A percentile compares a stretch with the other conserved stretches of the same genome.
Conservation (phyloP, 1,140 invertebrate species). For the Pseudachorutes palmiensis region DNA sequence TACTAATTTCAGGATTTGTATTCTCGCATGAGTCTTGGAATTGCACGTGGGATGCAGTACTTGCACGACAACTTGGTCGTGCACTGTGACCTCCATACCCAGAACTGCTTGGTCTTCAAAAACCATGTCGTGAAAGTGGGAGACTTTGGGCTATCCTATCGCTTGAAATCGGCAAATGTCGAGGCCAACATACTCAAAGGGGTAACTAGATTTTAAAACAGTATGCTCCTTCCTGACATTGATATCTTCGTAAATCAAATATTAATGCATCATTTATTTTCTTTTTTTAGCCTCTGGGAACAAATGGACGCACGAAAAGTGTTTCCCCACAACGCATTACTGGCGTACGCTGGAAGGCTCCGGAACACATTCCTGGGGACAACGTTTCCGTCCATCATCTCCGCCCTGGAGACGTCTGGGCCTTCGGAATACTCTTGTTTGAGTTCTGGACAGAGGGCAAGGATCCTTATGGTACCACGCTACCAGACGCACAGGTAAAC, state of each 20-base stretch:
- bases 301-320: not conserved
- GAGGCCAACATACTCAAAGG: not conserved
- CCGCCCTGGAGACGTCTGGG: constrained; percentile 5
- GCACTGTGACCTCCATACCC: not conserved
- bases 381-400: not conserved
- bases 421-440: not conserved
- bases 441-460: not conserved
- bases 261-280: too few species aligned
- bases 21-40: too few species aligned
- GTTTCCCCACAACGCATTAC: not conserved
- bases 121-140: not conserved
- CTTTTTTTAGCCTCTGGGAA: not conserved
- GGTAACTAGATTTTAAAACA: not conserved
- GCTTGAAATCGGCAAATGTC: not conserved
- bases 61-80: not conserved
- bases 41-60: not conserved
- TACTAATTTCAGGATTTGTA: too few species aligned
- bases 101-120: not conserved
- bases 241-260: too few species aligned
- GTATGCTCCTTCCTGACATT: not conserved
- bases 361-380: not conserved
- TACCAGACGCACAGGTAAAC: not conserved
- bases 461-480: not conserved
- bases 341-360: not conserved
- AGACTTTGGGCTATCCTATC: not conserved